These are phyloP conservation scores for Psilanteris sp. DNA, from an alignment of 1,140 invertebrate species.

Conservation along the genomic window DNA sequence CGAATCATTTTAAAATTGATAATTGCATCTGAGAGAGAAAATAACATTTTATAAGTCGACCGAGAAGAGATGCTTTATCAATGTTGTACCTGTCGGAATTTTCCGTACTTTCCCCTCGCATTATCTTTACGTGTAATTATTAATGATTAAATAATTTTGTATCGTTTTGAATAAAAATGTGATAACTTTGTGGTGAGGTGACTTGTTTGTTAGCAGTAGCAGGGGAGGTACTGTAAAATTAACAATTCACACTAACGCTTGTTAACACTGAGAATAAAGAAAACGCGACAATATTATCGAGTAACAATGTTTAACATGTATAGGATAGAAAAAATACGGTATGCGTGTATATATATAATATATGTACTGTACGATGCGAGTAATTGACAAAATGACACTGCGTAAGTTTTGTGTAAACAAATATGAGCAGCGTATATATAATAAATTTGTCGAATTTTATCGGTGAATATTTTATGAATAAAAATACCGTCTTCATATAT, in stretches of 20 bases:
- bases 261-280: slow-evolving; percentile 38
- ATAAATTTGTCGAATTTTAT: slow-evolving; percentile 54
- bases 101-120: slow-evolving; percentile 22
- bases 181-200: background rate
- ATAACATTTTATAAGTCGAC: slow-evolving; percentile 16
- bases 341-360: slow-evolving; percentile 27
- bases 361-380: slow-evolving; percentile 32
- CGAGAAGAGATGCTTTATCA: slow-evolving; percentile 26
- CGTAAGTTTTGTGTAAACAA: slow-evolving; percentile 58
- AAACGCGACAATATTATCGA: slow-evolving; percentile 44
- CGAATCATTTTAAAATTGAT: slow-evolving; percentile 14
- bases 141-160: too few species aligned
- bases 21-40: slow-evolving; percentile 1
- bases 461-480: slow-evolving; percentile 58
- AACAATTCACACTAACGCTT: slow-evolving; percentile 29
- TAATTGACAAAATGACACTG: slow-evolving; percentile 39
- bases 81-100: slow-evolving; percentile 35
- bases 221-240: slow-evolving; percentile 6
- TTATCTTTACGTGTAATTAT: too few species aligned
- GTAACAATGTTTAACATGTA: slow-evolving; percentile 39
- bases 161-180: too few species aligned
- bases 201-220: slow-evolving; percentile 1
- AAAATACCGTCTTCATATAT: slow-evolving; percentile 55
- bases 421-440: slow-evolving; percentile 40
- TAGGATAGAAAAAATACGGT: slow-evolving; percentile 28